phyloP scores from a whole-genome alignment of 2,888 invertebrate species.

The Philereme transversata region DNA sequence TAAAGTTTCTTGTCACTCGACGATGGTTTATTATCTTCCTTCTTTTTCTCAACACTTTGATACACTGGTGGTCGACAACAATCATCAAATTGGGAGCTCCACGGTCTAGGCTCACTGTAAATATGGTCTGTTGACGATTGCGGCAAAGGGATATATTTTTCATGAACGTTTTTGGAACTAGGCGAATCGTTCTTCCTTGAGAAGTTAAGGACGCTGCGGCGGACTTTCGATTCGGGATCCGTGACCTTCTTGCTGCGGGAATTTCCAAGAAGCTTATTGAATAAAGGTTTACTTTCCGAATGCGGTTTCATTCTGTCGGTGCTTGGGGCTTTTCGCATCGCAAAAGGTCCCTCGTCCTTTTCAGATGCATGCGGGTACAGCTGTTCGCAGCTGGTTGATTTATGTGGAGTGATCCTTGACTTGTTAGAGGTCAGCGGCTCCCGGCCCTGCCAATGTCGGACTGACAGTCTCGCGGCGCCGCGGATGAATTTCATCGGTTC shows the following conservation, averaged over 20 bases:
- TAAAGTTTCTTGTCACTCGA: conserved; percentile 67
- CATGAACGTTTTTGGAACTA: conserved; percentile 69
- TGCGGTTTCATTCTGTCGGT: conserved; percentile 74
- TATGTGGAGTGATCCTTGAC: conserved; percentile 65
- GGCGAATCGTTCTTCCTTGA: conserved; percentile 62
- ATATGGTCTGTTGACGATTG: conserved; percentile 69
- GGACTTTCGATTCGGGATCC: conserved; percentile 65
- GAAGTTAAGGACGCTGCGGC: conserved; percentile 75
- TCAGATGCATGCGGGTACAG: conserved; percentile 70
- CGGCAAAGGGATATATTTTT: conserved; percentile 76
- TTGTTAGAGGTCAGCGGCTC: conserved; percentile 74
- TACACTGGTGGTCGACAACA: conserved; percentile 76
- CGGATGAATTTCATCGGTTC: conserved; percentile 77
- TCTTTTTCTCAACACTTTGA: conserved; percentile 76
- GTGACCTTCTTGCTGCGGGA: conserved; percentile 72
- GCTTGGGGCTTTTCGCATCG: conserved; percentile 77
- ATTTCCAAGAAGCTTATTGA: conserved; percentile 75
- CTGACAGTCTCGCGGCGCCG: conserved; percentile 80
- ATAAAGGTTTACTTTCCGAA: conserved; percentile 71
- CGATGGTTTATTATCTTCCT: conserved; percentile 59
- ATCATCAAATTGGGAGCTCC: conserved; percentile 67
- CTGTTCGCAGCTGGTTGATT: conserved; percentile 80
- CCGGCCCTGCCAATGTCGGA: conserved; percentile 79
- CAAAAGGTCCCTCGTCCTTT: conserved; percentile 66
- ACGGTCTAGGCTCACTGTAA: conserved; percentile 74